Evolutionary conservation across 2,888 invertebrate genomes (phyloP).

Genomic region (Noctuana brunneofusca): DNA sequence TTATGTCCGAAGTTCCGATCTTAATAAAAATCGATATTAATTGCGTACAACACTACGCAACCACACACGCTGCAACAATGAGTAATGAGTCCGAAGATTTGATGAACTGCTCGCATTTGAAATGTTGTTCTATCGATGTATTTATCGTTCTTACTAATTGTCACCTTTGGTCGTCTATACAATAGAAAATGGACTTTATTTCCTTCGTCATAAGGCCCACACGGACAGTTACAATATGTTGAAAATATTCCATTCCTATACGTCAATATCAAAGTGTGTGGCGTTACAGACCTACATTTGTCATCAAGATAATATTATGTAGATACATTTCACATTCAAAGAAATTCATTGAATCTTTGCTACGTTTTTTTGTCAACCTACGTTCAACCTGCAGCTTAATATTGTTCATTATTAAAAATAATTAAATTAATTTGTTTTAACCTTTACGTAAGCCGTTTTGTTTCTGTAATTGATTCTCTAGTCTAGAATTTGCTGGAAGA

Average conservation of each 20-base stretch:
- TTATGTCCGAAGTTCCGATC: no score
- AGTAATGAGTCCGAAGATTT: constrained; percentile 71
- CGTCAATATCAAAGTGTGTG: not conserved
- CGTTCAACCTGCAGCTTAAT: no score
- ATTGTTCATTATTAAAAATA: no score
- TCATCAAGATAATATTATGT: not conserved
- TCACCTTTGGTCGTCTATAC: constrained; percentile 13
- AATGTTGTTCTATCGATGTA: constrained; percentile 64
- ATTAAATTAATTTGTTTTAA: no score
- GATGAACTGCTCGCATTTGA: constrained; percentile 68
- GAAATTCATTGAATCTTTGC: no score
- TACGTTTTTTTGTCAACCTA: no score
- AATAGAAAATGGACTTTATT: constrained; percentile 18
- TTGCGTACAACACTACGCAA: constrained; percentile 46
- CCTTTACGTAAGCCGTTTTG: no score
- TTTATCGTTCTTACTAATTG: constrained; percentile 53
- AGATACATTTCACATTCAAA: no score
- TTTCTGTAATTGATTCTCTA: no score
- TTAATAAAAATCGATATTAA: constrained; percentile 15
- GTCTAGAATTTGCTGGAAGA: no score
- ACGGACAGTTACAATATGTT: not conserved
- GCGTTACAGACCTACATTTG: not conserved
- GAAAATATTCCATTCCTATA: not conserved
- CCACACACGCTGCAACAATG: constrained; percentile 58
- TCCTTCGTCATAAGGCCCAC: not conserved